Percentiles rank a stretch among this genome's conserved stretches.
phyloP scores from a whole-genome alignment of 2,888 invertebrate genomes.

The Drosophila flavopinicola region DNA sequence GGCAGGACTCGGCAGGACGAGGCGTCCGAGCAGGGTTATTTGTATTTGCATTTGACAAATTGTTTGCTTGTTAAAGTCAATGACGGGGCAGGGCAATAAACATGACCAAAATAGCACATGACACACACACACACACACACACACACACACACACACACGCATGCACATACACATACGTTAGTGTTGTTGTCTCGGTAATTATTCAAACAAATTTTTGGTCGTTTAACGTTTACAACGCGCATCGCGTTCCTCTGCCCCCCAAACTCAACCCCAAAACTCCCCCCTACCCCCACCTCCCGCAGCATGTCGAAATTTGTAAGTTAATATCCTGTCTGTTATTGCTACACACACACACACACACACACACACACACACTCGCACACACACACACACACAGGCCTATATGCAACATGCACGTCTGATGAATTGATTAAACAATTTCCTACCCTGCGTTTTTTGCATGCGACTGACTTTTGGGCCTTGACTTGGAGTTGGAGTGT shows the following conservation, averaged over 20 bases:
- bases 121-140: slow-evolving; percentile 6
- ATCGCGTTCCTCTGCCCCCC: slow-evolving; percentile 27
- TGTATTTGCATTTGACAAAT: slow-evolving; percentile 80
- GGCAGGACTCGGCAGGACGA: slow-evolving; percentile 39
- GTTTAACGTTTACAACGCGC: slow-evolving; percentile 55
- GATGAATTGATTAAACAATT: slow-evolving; percentile 80
- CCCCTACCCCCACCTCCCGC: no score
- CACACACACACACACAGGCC: slow-evolving; percentile 27
- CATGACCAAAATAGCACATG: slow-evolving; percentile 36
- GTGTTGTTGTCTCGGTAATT: slow-evolving; percentile 72
- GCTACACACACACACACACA: slow-evolving; percentile 54
- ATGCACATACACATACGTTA: slow-evolving; percentile 10
- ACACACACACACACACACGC: slow-evolving; percentile 1
- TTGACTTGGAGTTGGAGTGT: slow-evolving; percentile 16
- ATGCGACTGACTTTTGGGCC: slow-evolving; percentile 53
- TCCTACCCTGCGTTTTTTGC: slow-evolving; percentile 67
- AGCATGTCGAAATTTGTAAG: slow-evolving; percentile 73
- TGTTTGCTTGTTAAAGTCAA: slow-evolving; percentile 78
- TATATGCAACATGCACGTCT: slow-evolving; percentile 59
- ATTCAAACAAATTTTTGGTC: slow-evolving; percentile 72
- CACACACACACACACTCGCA: slow-evolving; percentile 18
- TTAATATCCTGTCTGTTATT: slow-evolving; percentile 80
- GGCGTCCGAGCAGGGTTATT: slow-evolving; percentile 64
- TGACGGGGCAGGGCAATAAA: slow-evolving; percentile 60
- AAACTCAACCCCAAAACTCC: neutral